Conservation (phyloP, 2,888 invertebrate species). For the Cryptocephalus moraei region DNA sequence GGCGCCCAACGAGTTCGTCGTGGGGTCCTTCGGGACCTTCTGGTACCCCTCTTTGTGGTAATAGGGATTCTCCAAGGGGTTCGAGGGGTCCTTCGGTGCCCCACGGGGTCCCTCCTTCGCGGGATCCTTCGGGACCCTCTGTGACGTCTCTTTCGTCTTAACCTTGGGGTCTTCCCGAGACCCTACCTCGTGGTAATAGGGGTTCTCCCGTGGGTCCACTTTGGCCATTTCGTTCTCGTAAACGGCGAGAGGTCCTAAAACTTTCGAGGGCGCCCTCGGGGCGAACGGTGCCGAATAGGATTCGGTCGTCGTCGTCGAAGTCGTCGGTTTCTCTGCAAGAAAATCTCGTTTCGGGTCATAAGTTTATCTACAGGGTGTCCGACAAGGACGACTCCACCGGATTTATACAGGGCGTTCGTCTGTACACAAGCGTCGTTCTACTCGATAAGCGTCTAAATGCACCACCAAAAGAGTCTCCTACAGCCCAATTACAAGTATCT, state of each 20-base stretch:
- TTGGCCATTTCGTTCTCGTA: conserved; percentile 27
- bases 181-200: conserved; percentile 18
- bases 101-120: conserved; percentile 5
- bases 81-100: conserved; percentile 24
- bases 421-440: no score
- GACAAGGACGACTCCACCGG: no score
- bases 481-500: no score
- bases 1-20: conserved; percentile 35
- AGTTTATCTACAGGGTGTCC: no score
- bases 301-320: no score
- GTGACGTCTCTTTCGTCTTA: conserved; percentile 2
- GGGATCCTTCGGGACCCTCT: conserved; percentile 7
- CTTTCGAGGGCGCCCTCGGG: conserved; percentile 29
- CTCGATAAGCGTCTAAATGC: no score
- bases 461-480: no score
- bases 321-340: no score
- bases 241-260: conserved; percentile 31
- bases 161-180: conserved; percentile 1
- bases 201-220: conserved; percentile 22
- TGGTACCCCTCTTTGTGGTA: conserved; percentile 3
- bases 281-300: conserved; percentile 10
- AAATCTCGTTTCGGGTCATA: no score
- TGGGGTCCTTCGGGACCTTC: conserved; percentile 8
- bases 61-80: conserved; percentile 11
- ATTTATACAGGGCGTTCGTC: no score